Evolutionary conservation across 2,888 invertebrate species (phyloP).

Genomic region (Drosophila maculinotata): DNA sequence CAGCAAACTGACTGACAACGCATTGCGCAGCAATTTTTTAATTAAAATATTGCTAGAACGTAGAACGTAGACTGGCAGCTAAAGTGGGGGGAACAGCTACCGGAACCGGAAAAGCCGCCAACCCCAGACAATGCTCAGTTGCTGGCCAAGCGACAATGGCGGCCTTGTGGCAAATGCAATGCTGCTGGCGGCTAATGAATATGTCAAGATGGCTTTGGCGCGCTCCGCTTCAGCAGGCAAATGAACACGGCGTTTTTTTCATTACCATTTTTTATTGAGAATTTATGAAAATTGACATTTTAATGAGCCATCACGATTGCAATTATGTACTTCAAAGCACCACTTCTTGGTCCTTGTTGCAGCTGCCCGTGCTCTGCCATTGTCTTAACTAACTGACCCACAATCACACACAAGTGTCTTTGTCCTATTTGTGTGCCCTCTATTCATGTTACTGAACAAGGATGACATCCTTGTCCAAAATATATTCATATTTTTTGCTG

Average conservation of each 20-base stretch:
- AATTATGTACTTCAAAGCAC: constrained; percentile 55
- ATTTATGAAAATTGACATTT: constrained; percentile 76
- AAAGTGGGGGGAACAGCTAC: too few relatives aligned
- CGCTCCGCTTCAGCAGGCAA: constrained; percentile 27
- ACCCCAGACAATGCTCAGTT: constrained; percentile 10
- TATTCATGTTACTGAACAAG: too few relatives aligned
- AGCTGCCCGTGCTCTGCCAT: neutral
- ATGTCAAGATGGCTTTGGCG: constrained; percentile 66
- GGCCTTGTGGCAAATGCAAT: constrained; percentile 51
- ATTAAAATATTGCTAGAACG: constrained; percentile 70
- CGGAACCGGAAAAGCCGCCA: constrained; percentile 17
- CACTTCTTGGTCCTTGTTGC: neutral
- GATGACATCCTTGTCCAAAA: too few relatives aligned
- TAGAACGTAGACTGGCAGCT: constrained; percentile 33
- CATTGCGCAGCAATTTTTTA: constrained; percentile 67
- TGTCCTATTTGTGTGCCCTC: neutral
- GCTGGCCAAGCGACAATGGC: constrained; percentile 3
- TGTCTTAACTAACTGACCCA: neutral
- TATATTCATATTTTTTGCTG: too few relatives aligned
- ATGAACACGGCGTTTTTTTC: constrained; percentile 30
- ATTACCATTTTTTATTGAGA: constrained; percentile 42
- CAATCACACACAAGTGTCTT: neutral
- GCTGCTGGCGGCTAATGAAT: constrained; percentile 60
- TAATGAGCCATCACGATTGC: constrained; percentile 61
- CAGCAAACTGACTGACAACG: constrained; percentile 49